Conservation (phyloP, 1,140 invertebrate genomes). For the Heliconius nattereri region DNA sequence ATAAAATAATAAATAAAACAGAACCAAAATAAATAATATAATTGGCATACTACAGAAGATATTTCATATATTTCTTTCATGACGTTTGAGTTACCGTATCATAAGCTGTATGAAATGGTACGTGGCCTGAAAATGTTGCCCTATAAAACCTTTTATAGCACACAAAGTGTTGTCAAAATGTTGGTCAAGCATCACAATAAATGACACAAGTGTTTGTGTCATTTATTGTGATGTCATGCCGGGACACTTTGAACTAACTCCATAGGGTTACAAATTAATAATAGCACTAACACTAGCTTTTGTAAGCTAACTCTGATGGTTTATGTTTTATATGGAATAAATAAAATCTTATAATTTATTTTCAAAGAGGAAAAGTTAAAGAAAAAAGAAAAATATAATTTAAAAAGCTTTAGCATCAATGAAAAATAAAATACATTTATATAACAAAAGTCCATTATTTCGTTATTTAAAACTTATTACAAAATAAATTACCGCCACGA, state of each 20-base stretch:
- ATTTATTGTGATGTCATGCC: background rate
- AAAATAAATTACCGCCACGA: slow-evolving; percentile 1
- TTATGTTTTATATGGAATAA: too few species aligned
- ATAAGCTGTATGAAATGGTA: background rate
- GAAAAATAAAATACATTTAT: background rate
- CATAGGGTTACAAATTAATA: background rate
- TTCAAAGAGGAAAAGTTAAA: too few species aligned
- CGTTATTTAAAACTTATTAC: slow-evolving; percentile 3
- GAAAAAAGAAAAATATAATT: background rate
- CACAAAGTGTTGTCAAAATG: slow-evolving; percentile 4
- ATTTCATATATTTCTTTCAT: background rate
- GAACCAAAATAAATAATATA: too few species aligned
- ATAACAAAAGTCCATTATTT: background rate
- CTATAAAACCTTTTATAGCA: background rate
- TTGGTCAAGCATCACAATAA: background rate
- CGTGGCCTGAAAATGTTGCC: slow-evolving; percentile 3
- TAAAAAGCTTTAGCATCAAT: background rate
- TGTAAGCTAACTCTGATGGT: background rate
- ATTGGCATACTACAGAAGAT: too few species aligned
- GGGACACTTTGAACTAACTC: background rate
- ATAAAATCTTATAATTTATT: too few species aligned
- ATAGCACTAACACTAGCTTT: background rate
- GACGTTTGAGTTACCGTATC: background rate
- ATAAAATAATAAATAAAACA: too few species aligned
- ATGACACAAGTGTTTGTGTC: too few species aligned